phyloP scores from a whole-genome alignment of 2,113 vertebrate genomes.

The Hemibates koningsi region DNA sequence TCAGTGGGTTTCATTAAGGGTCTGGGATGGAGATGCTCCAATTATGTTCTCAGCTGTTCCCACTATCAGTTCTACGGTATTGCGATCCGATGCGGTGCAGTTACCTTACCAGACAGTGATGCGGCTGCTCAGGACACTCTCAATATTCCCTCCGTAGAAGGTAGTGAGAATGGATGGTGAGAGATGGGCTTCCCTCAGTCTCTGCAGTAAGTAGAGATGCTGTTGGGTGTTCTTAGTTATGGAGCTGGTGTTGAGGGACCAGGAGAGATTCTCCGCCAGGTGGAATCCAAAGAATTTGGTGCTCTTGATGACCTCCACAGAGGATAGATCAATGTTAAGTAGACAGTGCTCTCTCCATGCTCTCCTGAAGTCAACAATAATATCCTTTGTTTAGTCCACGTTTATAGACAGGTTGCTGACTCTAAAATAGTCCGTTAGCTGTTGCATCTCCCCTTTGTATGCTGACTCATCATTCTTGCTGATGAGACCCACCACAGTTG shows the following conservation, averaged over 20 bases:
- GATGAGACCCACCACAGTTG: not conserved
- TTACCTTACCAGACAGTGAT: not conserved
- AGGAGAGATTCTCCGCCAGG: rapidly evolving
- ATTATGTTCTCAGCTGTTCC: not conserved
- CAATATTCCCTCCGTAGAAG: not conserved
- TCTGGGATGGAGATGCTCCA: not conserved
- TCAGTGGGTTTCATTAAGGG: not conserved
- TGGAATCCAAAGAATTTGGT: not conserved
- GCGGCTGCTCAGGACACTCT: not conserved
- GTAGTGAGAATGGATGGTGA: not conserved
- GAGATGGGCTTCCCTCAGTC: not conserved
- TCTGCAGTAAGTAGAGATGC: not conserved
- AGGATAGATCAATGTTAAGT: not conserved
- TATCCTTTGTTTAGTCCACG: not conserved
- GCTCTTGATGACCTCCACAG: not conserved
- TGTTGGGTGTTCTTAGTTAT: not conserved
- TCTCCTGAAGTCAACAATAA: not conserved
- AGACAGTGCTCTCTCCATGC: not conserved
- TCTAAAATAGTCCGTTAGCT: not conserved
- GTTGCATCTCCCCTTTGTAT: not conserved
- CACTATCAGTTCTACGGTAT: rapidly evolving
- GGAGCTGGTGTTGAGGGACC: not conserved
- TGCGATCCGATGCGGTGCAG: rapidly evolving
- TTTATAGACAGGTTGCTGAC: rapidly evolving
- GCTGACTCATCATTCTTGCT: not conserved